A percentile compares a stretch with the other conserved stretches of the same genome.
Conservation (phyloP, 2,113 vertebrate genomes). For the Corythaixoides concolor region DNA sequence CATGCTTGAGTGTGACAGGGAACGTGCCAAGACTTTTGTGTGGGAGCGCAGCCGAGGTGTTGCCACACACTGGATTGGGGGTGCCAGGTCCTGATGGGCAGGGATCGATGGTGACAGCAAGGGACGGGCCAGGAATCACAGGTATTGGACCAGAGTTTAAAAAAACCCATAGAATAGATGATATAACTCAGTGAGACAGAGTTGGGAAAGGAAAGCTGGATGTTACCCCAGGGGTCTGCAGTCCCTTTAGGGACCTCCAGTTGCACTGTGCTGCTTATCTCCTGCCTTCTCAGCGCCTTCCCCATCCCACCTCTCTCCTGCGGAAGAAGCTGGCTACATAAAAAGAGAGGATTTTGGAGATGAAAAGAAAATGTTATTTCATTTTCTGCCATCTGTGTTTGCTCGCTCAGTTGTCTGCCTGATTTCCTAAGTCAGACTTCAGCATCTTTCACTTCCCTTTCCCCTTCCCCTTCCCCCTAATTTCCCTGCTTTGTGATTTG, state of each 20-base stretch:
- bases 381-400: background rate
- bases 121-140: background rate
- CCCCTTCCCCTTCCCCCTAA: fast-evolving
- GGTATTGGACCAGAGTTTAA: background rate
- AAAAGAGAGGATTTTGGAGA: background rate
- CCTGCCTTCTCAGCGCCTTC: background rate
- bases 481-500: background rate
- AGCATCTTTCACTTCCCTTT: background rate
- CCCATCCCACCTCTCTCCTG: background rate
- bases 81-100: background rate
- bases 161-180: background rate
- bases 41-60: background rate
- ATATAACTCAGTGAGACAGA: background rate
- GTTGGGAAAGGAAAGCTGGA: background rate
- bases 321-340: fast-evolving
- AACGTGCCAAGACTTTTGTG: background rate
- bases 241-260: background rate
- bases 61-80: background rate
- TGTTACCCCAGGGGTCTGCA: background rate
- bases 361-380: fast-evolving
- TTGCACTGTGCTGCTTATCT: background rate
- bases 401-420: background rate
- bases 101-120: background rate
- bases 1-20: fast-evolving
- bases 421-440: background rate